Conservation (phyloP, 2,113 vertebrate genomes). For the Python bivittatus region DNA sequence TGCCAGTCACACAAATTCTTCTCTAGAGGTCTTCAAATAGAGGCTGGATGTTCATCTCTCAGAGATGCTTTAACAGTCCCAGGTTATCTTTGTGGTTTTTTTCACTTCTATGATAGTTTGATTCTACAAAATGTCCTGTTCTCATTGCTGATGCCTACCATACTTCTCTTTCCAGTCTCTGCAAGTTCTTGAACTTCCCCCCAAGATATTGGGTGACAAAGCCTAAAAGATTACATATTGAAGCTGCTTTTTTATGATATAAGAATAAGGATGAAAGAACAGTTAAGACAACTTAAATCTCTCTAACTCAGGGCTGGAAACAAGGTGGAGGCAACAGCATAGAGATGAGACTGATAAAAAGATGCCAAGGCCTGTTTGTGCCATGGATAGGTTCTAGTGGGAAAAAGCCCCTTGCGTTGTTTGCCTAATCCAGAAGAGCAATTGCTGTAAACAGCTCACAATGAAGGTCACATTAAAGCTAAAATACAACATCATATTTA, state of each 20-base stretch:
- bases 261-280: neutral
- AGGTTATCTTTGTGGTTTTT: neutral
- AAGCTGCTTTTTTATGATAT: neutral
- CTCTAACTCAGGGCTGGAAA: neutral
- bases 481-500: neutral
- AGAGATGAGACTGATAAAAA: neutral
- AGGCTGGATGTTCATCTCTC: neutral
- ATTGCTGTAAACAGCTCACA: neutral
- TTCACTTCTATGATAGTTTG: neutral
- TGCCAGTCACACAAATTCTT: neutral
- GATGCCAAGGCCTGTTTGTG: neutral
- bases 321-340: neutral
- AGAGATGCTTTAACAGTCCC: neutral
- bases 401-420: neutral
- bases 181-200: neutral
- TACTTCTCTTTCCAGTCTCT: no score
- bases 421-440: neutral
- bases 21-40: neutral
- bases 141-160: no score
- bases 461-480: neutral
- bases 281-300: neutral
- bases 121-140: neutral
- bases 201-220: neutral
- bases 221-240: neutral
- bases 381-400: neutral